Conservation (phyloP, 2,113 vertebrate genomes). For the Muscicapa adusta region DNA sequence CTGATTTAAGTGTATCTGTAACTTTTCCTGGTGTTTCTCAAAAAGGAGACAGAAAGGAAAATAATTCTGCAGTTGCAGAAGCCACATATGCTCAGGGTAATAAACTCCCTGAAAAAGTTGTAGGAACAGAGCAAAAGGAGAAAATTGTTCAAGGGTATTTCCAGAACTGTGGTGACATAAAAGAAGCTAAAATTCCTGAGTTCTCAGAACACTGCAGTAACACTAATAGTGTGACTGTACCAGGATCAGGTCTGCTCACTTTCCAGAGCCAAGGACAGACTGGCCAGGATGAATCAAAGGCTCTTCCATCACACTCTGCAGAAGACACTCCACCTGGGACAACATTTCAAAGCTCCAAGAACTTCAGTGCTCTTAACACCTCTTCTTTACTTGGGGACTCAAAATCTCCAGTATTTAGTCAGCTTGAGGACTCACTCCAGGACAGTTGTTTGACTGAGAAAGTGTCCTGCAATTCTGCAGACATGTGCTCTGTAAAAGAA, state of each 20-base stretch:
- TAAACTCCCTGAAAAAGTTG: background rate
- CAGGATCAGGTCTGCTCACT: background rate
- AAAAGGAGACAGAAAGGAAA: background rate
- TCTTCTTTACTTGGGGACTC: background rate
- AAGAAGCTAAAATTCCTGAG: background rate
- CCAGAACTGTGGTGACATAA: background rate
- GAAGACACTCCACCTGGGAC: background rate
- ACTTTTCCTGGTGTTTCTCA: background rate
- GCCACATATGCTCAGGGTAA: background rate
- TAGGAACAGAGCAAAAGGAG: background rate
- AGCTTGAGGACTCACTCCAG: background rate
- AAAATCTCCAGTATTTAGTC: background rate
- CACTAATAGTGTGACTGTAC: background rate
- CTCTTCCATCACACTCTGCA: background rate
- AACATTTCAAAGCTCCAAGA: conserved; percentile 22
- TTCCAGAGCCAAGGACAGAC: background rate
- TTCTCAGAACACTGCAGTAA: background rate
- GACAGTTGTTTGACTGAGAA: background rate
- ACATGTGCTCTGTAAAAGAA: background rate
- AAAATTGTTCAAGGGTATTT: background rate
- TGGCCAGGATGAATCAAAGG: background rate
- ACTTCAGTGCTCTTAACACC: background rate
- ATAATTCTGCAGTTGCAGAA: background rate
- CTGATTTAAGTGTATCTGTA: background rate
- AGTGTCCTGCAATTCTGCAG: background rate